Conservation (phyloP, 2,113 vertebrate species). For the Grus americana region DNA sequence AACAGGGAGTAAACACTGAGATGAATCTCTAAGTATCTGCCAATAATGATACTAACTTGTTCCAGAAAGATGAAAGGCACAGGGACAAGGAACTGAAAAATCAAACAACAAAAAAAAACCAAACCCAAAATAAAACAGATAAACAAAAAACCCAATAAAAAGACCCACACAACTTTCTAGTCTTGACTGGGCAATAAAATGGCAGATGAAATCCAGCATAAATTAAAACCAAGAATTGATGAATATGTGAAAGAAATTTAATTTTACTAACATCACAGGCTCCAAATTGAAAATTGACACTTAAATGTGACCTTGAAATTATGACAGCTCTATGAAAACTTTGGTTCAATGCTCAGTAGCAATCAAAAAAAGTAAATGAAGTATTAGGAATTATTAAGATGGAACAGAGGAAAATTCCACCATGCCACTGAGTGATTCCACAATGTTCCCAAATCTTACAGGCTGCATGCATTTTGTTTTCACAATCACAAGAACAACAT, state of each 20-base stretch:
- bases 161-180: background rate
- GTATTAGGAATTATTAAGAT: background rate
- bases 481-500: background rate
- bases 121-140: background rate
- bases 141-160: background rate
- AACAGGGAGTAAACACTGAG: background rate
- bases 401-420: background rate
- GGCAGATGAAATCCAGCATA: background rate
- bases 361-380: background rate
- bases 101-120: background rate
- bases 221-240: background rate
- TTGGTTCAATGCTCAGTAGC: background rate
- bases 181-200: background rate
- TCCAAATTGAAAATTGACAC: background rate
- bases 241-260: background rate
- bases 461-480: background rate
- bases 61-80: background rate
- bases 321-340: background rate
- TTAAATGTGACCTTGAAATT: background rate
- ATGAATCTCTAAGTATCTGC: background rate
- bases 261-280: background rate
- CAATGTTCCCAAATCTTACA: background rate
- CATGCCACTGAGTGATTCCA: background rate
- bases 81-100: background rate
- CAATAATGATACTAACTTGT: background rate